Evolutionary conservation across 1,140 invertebrate species (phyloP).

Genomic region (Metaphire vulgaris): DNA sequence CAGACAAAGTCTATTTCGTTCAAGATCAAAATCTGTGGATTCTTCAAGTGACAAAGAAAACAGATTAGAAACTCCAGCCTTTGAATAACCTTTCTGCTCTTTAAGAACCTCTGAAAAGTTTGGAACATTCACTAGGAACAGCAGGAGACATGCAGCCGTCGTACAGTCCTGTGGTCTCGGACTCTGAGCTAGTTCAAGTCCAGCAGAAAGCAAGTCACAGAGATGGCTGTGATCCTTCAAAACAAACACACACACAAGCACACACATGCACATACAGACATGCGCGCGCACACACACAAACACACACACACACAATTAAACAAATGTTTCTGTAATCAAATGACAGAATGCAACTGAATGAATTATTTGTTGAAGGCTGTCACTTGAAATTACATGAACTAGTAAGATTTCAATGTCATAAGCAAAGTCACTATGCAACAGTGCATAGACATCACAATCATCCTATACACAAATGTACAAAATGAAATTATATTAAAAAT

Average conservation of each 20-base stretch:
- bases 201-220: constrained; percentile 51
- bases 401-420: constrained; percentile 27
- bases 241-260: constrained; percentile 5
- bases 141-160: constrained; percentile 68
- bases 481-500: too few relatives aligned
- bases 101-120: constrained; percentile 31
- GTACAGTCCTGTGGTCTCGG: constrained; percentile 70
- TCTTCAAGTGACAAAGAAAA: constrained; percentile 16
- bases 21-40: constrained; percentile 18
- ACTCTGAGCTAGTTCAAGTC: constrained; percentile 61
- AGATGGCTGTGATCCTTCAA: constrained; percentile 49
- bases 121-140: constrained; percentile 52
- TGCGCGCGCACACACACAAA: not conserved
- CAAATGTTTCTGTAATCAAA: not conserved
- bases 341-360: not conserved
- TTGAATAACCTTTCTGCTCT: constrained; percentile 41
- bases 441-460: too few relatives aligned
- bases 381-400: constrained; percentile 32
- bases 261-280: not conserved
- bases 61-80: not conserved
- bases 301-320: not conserved
- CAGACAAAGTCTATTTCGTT: constrained; percentile 2
- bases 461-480: too few relatives aligned
- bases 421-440: too few relatives aligned
- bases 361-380: not conserved